A percentile compares a stretch with the other conserved stretches of the same genome.
phyloP scores from a whole-genome alignment of 1,140 invertebrate genomes.

The Drosophila novamexicana region DNA sequence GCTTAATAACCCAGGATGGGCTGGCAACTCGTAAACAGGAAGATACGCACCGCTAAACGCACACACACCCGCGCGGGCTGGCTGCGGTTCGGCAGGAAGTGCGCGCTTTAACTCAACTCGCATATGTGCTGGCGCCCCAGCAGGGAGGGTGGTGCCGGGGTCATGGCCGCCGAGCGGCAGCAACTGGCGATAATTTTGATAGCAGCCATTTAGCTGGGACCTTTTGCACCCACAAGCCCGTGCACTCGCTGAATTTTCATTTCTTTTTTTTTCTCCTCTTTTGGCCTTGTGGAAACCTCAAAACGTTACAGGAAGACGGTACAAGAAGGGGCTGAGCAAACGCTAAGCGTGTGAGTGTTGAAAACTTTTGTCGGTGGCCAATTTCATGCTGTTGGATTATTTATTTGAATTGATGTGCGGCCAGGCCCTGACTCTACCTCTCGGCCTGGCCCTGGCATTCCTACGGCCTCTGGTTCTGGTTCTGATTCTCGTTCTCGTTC shows the following conservation, averaged over 20 bases:
- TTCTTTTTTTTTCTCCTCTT: slow-evolving; percentile 11
- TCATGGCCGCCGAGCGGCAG: slow-evolving; percentile 27
- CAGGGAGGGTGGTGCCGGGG: neutral
- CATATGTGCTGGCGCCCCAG: slow-evolving; percentile 57
- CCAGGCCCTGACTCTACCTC: slow-evolving; percentile 15
- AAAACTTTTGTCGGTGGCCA: slow-evolving; percentile 69
- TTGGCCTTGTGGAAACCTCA: slow-evolving; percentile 20
- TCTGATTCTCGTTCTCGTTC: neutral
- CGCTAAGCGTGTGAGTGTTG: slow-evolving; percentile 42
- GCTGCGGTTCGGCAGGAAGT: slow-evolving; percentile 66
- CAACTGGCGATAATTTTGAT: slow-evolving; percentile 73
- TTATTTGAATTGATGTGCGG: slow-evolving; percentile 81
- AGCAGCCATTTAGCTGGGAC: slow-evolving; percentile 64
- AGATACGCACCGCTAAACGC: slow-evolving; percentile 24
- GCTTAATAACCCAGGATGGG: slow-evolving; percentile 34
- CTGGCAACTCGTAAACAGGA: slow-evolving; percentile 28
- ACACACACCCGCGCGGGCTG: slow-evolving; percentile 17
- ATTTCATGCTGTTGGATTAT: slow-evolving; percentile 80
- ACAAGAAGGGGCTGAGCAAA: neutral
- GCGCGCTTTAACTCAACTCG: slow-evolving; percentile 59
- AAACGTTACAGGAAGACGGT: slow-evolving; percentile 2
- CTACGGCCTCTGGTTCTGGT: neutral
- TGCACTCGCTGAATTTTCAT: slow-evolving; percentile 20
- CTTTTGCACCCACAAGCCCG: slow-evolving; percentile 2
- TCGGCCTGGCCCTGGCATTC: neutral